Evolutionary conservation across 2,888 invertebrate genomes (phyloP).

Genomic region (Abrostola tripartita): DNA sequence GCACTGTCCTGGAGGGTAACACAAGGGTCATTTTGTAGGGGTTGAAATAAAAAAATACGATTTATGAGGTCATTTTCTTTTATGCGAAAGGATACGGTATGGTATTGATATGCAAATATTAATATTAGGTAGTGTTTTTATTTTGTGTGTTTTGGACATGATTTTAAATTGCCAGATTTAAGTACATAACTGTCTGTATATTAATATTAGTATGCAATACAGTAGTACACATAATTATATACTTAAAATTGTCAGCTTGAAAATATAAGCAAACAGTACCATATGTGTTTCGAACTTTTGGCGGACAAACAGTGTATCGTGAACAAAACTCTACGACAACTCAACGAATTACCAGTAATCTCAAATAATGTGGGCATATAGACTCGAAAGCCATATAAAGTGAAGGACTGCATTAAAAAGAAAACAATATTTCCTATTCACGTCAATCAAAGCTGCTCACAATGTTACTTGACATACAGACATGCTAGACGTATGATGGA

Average conservation of each 20-base stretch:
- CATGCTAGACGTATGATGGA: slow-evolving; percentile 31
- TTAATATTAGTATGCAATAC: too few relatives aligned
- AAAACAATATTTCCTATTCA: slow-evolving; percentile 1
- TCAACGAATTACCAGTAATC: too few relatives aligned
- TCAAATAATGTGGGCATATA: too few relatives aligned
- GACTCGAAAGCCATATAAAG: too few relatives aligned
- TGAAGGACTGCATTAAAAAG: background rate
- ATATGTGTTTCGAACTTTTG: too few relatives aligned
- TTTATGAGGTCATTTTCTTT: slow-evolving; percentile 53
- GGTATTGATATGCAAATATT: slow-evolving; percentile 50
- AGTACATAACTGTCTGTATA: too few relatives aligned
- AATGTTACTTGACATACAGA: background rate
- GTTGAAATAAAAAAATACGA: slow-evolving; percentile 62
- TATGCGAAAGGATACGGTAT: slow-evolving; percentile 36
- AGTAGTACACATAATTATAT: too few relatives aligned
- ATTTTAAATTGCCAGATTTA: background rate
- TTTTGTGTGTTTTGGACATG: background rate
- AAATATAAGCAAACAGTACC: too few relatives aligned
- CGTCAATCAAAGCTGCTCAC: slow-evolving; percentile 23
- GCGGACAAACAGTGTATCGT: too few relatives aligned
- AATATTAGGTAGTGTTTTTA: slow-evolving; percentile 25
- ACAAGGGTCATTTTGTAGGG: slow-evolving; percentile 62
- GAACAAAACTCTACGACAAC: too few relatives aligned
- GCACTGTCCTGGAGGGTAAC: slow-evolving; percentile 61
- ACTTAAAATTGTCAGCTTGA: too few relatives aligned